phyloP scores from a whole-genome alignment of 2,113 vertebrate genomes.

The Chascanopsetta lugubris region DNA sequence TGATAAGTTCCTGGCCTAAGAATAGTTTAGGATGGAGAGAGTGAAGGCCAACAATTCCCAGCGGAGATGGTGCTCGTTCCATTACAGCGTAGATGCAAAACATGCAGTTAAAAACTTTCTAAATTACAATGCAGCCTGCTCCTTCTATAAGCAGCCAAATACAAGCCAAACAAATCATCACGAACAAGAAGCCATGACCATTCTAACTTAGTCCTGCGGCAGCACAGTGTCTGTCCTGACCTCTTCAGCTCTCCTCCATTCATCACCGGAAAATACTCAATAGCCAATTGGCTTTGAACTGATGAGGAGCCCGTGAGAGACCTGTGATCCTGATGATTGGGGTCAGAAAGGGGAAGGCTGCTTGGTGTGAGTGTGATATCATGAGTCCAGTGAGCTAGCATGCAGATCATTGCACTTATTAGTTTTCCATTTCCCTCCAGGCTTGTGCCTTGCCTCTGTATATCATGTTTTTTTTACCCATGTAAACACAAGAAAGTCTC shows the following conservation, averaged over 20 bases:
- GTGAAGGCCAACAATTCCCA: neutral
- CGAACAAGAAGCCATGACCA: too few species aligned
- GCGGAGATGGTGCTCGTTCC: neutral
- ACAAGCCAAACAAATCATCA: neutral
- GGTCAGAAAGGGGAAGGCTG: neutral
- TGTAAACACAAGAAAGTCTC: too few species aligned
- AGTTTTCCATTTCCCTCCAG: neutral
- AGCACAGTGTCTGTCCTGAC: neutral
- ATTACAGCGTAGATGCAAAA: neutral
- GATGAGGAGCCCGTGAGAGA: neutral
- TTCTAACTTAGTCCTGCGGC: neutral
- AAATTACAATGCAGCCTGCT: neutral
- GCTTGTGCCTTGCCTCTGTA: neutral
- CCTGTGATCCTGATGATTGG: neutral
- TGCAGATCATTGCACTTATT: neutral
- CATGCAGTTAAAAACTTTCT: neutral
- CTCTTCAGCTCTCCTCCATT: neutral
- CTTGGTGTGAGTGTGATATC: neutral
- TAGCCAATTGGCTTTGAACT: constrained; percentile 7
- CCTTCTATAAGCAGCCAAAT: neutral
- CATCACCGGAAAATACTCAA: neutral
- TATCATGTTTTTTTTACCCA: neutral
- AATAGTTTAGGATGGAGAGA: constrained; percentile 10
- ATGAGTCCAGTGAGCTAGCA: neutral
- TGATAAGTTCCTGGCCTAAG: constrained; percentile 30